A percentile compares a stretch with the other conserved stretches of the same genome.
These are phyloP conservation scores for Allacma fusca DNA, from an alignment of 2,888 invertebrate genomes.

Conservation along the genomic window DNA sequence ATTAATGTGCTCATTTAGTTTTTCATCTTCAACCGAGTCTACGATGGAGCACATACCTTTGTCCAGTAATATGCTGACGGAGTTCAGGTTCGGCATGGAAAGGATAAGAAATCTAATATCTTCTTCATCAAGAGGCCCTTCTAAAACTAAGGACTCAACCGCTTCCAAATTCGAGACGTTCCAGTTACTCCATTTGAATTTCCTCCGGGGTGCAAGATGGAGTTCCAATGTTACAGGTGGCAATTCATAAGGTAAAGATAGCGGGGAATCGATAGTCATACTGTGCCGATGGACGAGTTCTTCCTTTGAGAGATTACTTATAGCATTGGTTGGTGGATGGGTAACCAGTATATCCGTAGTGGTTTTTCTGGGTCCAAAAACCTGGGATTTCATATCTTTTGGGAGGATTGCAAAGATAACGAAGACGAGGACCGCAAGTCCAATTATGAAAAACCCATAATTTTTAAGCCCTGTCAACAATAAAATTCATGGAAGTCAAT, in stretches of 20 bases:
- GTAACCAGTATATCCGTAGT: neutral
- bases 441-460: neutral
- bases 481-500: too few species aligned
- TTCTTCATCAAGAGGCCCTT: neutral
- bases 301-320: neutral
- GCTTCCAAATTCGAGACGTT: neutral
- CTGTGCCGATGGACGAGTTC: too few species aligned
- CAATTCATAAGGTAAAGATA: neutral
- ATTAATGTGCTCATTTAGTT: neutral
- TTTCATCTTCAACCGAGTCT: neutral
- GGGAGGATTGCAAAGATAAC: neutral
- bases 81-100: neutral
- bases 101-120: neutral
- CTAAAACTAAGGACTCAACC: neutral
- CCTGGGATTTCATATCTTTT: neutral
- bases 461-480: neutral
- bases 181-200: neutral
- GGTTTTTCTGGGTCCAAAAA: neutral
- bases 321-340: neutral
- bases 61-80: neutral
- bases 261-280: too few species aligned
- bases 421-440: neutral
- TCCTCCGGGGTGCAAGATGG: neutral
- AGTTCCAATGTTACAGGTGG: neutral
- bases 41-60: neutral